A percentile compares a stretch with the other conserved stretches of the same genome.
phyloP scores from a whole-genome alignment of 2,888 invertebrate genomes.

The Phymatocera aterrima region DNA sequence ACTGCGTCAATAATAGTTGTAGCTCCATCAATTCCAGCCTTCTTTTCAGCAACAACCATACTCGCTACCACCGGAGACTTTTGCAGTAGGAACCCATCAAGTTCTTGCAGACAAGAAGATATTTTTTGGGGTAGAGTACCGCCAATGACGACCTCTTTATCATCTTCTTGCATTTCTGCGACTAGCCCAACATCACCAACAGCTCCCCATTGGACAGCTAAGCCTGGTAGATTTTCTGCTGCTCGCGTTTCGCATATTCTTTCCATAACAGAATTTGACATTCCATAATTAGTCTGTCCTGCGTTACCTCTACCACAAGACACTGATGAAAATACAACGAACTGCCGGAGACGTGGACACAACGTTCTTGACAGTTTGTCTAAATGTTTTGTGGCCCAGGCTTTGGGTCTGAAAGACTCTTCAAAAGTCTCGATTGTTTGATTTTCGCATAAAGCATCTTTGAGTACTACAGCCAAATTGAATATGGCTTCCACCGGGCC shows the following conservation, averaged over 20 bases:
- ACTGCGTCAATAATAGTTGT: slow-evolving; percentile 85
- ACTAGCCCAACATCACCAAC: slow-evolving; percentile 86
- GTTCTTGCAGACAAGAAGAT: slow-evolving; percentile 85
- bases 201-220: slow-evolving; percentile 82
- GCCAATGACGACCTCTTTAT: slow-evolving; percentile 82
- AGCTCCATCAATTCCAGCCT: slow-evolving; percentile 78
- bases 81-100: slow-evolving; percentile 84
- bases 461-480: slow-evolving; percentile 80
- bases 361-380: slow-evolving; percentile 76
- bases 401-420: slow-evolving; percentile 78
- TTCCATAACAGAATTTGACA: slow-evolving; percentile 77
- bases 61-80: slow-evolving; percentile 83
- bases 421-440: slow-evolving; percentile 76
- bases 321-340: slow-evolving; percentile 82
- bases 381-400: slow-evolving; percentile 77
- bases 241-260: slow-evolving; percentile 77
- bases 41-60: slow-evolving; percentile 92
- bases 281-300: slow-evolving; percentile 82
- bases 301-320: slow-evolving; percentile 81
- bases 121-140: slow-evolving; percentile 93
- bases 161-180: slow-evolving; percentile 84
- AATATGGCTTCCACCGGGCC: slow-evolving; percentile 81
- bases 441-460: slow-evolving; percentile 77
- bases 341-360: slow-evolving; percentile 75
- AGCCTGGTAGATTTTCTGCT: slow-evolving; percentile 75